Base-by-base conservation (phyloP, 2,113 vertebrate species). In the Leptosomus discolor region DNA sequence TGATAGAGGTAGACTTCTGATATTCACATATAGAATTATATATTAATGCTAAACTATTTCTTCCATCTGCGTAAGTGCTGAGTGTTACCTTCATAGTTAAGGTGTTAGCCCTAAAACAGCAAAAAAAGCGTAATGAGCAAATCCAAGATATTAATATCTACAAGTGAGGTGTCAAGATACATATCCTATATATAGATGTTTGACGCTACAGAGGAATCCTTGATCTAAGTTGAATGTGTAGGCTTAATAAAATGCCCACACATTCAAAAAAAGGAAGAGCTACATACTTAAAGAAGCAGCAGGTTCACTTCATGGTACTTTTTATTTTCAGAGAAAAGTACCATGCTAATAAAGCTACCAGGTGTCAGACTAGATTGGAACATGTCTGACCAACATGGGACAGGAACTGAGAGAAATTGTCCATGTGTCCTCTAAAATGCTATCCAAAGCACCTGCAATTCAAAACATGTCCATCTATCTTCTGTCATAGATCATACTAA, bases 361-460 rank as follows among this genome's bases (percentile, higher is more conserved):
- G 12, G 3, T 76, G 11, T n/a, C 27, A 53, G 57, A 48, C 21
- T 68, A 63, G 41, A 43, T 7, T 90, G 15, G 24, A 54, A 54
- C 9, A 50, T 0, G 0, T 68, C 43, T 92, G 29, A 68, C 23
- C 48, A 76, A 34, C 3, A 6, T 3, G 13, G 13, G 12, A 50
- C 36, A 60, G 68, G 17, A 68, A 3, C 12, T 75, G 26, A 60
- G 3, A 24, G 26, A 50, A 93, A 69, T 3, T 30, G 22, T 41
- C 15, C 8, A 39, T 36, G 2, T 36, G 5, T 73, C 8, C 9
- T 73, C 36, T 37, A 45, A 92, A 94, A 73, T 21, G 11, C 6
- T 24, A 7, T 41, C 16, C 53, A 76, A 80, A 80, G 3, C 10
- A 58, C 39, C 19, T 71, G 11, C 7, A 87, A 50, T 77, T 67